These are phyloP conservation scores for Graptemys geographica DNA, from an alignment of 2,797 vertebrate genomes.

Conservation along the genomic window DNA sequence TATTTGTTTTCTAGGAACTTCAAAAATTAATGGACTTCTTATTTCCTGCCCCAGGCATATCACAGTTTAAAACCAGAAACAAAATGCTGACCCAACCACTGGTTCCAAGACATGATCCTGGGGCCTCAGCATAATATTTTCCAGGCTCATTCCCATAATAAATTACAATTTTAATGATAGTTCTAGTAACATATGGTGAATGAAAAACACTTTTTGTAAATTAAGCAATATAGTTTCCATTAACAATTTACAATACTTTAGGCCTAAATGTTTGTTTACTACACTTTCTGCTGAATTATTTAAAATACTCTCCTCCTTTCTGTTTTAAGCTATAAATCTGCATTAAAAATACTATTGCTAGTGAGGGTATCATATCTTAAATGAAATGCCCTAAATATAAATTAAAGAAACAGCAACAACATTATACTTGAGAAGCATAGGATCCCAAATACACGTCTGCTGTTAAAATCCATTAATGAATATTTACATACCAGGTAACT, in stretches of 20 bases:
- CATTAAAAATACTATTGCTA: slow-evolving; percentile 43
- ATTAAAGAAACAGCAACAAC: background rate
- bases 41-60: slow-evolving; percentile 30
- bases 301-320: slow-evolving; percentile 41
- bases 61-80: slow-evolving; percentile 36
- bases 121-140: slow-evolving; percentile 52
- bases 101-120: slow-evolving; percentile 34
- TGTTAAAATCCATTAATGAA: slow-evolving; percentile 24
- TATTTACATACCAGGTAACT: slow-evolving; percentile 61
- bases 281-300: slow-evolving; percentile 69
- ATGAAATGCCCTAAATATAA: slow-evolving; percentile 44
- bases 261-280: slow-evolving; percentile 39
- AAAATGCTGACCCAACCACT: slow-evolving; percentile 65
- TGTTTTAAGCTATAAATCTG: slow-evolving; percentile 51
- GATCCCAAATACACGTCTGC: slow-evolving; percentile 24
- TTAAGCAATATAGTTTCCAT: slow-evolving; percentile 60
- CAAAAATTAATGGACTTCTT: slow-evolving; percentile 69
- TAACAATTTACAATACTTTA: slow-evolving; percentile 58
- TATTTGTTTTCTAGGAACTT: slow-evolving; percentile 58
- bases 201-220: slow-evolving; percentile 60
- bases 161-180: slow-evolving; percentile 67
- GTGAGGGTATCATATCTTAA: slow-evolving; percentile 34
- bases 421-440: slow-evolving; percentile 41
- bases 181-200: slow-evolving; percentile 58
- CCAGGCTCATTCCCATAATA: slow-evolving; percentile 60